Conservation (phyloP, 2,113 vertebrate genomes). For the Istiophorus platypterus region DNA sequence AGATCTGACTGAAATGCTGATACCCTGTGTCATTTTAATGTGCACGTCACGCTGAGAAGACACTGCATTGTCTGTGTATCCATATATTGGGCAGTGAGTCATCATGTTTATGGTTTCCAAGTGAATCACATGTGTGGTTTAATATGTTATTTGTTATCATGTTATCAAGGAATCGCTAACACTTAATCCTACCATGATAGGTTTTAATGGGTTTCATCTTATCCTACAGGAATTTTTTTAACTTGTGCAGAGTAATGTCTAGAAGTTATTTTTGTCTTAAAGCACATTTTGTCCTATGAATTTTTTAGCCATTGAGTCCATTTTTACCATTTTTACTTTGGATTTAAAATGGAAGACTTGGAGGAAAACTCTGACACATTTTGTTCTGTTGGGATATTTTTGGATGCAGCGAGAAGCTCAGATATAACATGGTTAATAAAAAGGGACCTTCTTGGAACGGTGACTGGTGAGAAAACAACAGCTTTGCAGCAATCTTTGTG, state of each 20-base stretch:
- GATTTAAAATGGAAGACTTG: neutral
- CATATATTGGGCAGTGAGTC: neutral
- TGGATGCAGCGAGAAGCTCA: neutral
- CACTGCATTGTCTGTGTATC: no score
- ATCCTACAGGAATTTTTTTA: neutral
- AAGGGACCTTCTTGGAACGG: neutral
- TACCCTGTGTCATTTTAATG: neutral
- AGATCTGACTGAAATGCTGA: neutral
- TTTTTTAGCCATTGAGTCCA: neutral
- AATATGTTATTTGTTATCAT: neutral
- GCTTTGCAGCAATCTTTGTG: neutral
- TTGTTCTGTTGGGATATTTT: neutral
- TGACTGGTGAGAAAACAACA: neutral
- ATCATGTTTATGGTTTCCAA: neutral
- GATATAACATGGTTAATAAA: neutral
- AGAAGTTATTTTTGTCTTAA: neutral
- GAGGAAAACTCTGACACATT: neutral
- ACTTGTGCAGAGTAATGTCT: neutral
- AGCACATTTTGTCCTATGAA: neutral
- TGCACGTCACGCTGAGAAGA: neutral
- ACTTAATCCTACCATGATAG: neutral
- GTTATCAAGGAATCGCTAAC: no score
- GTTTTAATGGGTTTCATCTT: neutral
- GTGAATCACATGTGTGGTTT: neutral
- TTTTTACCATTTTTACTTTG: neutral